phyloP scores from a whole-genome alignment of 2,797 vertebrate genomes.

The Tiaroga cobitis region DNA sequence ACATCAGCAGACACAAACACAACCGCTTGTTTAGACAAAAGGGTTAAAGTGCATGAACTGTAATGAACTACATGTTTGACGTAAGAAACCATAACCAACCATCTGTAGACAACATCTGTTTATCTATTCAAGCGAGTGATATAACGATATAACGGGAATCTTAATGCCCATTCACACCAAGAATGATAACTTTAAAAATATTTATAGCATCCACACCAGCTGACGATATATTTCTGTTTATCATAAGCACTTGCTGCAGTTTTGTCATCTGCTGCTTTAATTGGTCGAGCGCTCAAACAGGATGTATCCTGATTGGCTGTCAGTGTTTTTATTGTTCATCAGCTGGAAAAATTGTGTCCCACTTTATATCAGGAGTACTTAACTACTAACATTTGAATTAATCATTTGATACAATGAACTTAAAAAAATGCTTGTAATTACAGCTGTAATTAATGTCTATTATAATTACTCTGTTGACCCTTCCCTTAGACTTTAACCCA shows the following conservation, averaged over 20 bases:
- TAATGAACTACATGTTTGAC: neutral
- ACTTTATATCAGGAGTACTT: no score
- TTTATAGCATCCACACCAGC: neutral
- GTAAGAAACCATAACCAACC: neutral
- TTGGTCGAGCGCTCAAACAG: no score
- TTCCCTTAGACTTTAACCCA: no score
- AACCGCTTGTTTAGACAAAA: neutral
- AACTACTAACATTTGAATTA: no score
- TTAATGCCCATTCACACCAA: neutral
- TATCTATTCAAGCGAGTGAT: neutral
- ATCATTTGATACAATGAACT: no score
- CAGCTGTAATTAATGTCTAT: no score
- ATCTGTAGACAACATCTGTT: neutral
- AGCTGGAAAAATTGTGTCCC: no score
- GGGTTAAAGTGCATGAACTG: neutral
- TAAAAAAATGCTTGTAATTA: no score
- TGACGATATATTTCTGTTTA: no score
- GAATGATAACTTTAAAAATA: neutral
- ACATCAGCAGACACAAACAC: constrained; percentile 5
- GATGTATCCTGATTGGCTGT: no score
- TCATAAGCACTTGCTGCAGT: neutral
- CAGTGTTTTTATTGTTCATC: no score
- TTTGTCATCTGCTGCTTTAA: neutral
- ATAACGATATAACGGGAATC: neutral
- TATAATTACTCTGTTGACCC: no score